Percentiles rank a stretch among this genome's conserved stretches.
phyloP scores from a whole-genome alignment of 2,888 invertebrate species.

The Philonicus albiceps region DNA sequence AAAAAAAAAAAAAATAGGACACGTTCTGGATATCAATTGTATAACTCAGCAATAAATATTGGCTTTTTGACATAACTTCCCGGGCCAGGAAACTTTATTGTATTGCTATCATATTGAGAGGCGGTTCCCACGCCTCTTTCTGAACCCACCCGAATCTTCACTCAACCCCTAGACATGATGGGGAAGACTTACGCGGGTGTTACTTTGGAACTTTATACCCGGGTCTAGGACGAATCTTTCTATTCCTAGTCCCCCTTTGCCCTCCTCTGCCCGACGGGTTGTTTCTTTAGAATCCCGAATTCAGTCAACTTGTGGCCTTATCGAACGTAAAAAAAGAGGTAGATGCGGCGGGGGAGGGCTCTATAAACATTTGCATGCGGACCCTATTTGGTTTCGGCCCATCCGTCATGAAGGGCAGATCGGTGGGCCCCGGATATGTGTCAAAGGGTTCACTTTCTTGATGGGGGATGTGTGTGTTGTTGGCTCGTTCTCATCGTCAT shows the following conservation, averaged over 20 bases:
- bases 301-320: not conserved
- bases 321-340: conserved; percentile 21
- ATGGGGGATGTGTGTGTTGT: not conserved
- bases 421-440: not conserved
- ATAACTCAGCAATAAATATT: conserved; percentile 35
- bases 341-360: not conserved
- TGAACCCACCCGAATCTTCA: not conserved
- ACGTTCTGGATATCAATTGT: conserved; percentile 25
- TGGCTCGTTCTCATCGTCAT: not conserved
- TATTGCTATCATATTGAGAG: conserved; percentile 25
- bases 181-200: not conserved
- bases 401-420: conserved; percentile 14
- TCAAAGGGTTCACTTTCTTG: conserved; percentile 13
- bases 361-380: conserved; percentile 22
- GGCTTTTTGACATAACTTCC: conserved; percentile 3
- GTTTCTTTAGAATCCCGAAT: not conserved
- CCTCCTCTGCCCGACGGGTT: not conserved
- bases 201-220: not conserved
- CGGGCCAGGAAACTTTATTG: not conserved
- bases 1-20: not conserved
- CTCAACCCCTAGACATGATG: not conserved
- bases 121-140: not conserved
- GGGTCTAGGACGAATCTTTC: not conserved
- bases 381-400: conserved; percentile 15
- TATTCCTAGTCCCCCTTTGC: not conserved